A percentile compares a stretch with the other conserved stretches of the same genome.
Evolutionary conservation across 2,888 invertebrate species (phyloP).

Genomic region (Lobophora halterata): DNA sequence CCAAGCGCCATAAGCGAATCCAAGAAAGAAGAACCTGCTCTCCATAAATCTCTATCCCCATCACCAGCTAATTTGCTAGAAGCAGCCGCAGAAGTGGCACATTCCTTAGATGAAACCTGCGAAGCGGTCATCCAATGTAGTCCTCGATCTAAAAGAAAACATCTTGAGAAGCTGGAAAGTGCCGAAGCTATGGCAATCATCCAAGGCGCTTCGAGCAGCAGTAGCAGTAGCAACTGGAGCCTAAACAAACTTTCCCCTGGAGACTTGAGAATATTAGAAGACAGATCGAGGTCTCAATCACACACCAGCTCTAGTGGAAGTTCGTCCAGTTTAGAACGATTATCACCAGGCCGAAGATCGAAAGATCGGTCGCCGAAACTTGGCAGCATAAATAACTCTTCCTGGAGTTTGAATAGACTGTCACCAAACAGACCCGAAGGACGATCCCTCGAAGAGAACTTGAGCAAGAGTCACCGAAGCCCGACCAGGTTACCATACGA

Average conservation of each 20-base stretch:
- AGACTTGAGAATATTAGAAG: conserved; percentile 72
- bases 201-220: conserved; percentile 74
- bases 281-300: conserved; percentile 70
- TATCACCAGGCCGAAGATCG: conserved; percentile 73
- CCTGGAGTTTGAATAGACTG: conserved; percentile 74
- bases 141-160: conserved; percentile 75
- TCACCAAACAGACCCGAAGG: conserved; percentile 76
- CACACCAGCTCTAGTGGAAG: conserved; percentile 78
- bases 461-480: conserved; percentile 69
- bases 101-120: conserved; percentile 84
- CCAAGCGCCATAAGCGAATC: conserved; percentile 43
- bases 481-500: conserved; percentile 74
- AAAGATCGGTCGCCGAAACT: conserved; percentile 76
- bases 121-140: conserved; percentile 84
- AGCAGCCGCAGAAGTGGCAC: conserved; percentile 84
- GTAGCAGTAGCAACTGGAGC: conserved; percentile 78
- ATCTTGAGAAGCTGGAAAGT: conserved; percentile 74
- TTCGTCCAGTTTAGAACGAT: conserved; percentile 72
- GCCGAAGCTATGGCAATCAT: conserved; percentile 69
- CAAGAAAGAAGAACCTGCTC: conserved; percentile 45
- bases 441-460: conserved; percentile 70
- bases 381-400: conserved; percentile 75
- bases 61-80: conserved; percentile 77
- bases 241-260: conserved; percentile 76
- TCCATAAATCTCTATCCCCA: conserved; percentile 45